phyloP scores from a whole-genome alignment of 1,140 invertebrate genomes.

The Procambarus virginalis region DNA sequence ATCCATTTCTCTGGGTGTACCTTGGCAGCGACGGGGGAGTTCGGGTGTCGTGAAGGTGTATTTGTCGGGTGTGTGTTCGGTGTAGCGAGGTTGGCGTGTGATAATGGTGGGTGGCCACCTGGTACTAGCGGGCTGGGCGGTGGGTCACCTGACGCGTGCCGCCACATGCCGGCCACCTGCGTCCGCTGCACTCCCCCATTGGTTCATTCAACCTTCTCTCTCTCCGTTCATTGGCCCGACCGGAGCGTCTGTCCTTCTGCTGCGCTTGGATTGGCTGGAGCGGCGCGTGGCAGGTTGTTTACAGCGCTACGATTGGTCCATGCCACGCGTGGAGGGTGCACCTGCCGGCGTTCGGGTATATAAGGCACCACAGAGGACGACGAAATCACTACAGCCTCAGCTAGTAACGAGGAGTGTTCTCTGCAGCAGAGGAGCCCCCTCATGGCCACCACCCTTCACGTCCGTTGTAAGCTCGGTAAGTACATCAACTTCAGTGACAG shows the following conservation, averaged over 20 bases:
- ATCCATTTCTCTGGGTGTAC: neutral
- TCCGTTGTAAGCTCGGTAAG: slow-evolving; percentile 45
- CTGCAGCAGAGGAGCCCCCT: neutral
- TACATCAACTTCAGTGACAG: neutral
- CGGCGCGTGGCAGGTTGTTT: slow-evolving; percentile 65
- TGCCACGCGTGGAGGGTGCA: slow-evolving; percentile 57
- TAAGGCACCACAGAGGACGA: slow-evolving; percentile 20
- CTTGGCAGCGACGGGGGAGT: neutral
- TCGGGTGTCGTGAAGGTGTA: neutral
- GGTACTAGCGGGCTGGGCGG: slow-evolving; percentile 45
- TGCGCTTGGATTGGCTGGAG: slow-evolving; percentile 27
- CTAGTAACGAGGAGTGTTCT: slow-evolving; percentile 32
- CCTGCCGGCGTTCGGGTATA: slow-evolving; percentile 53
- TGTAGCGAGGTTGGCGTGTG: slow-evolving; percentile 32
- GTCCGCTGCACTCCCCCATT: slow-evolving; percentile 24
- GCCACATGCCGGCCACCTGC: slow-evolving; percentile 65
- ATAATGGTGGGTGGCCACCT: slow-evolving; percentile 53
- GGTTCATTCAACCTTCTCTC: slow-evolving; percentile 29
- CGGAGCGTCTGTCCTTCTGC: slow-evolving; percentile 39
- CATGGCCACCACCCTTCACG: neutral
- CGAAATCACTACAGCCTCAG: slow-evolving; percentile 62
- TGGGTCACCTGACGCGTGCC: slow-evolving; percentile 65
- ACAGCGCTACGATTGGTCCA: slow-evolving; percentile 48
- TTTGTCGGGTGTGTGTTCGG: neutral
- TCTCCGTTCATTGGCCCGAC: slow-evolving; percentile 25